phyloP scores from a whole-genome alignment of 37 sponge, comb jelly and placozoan species.

The Crambe crambe region DNA sequence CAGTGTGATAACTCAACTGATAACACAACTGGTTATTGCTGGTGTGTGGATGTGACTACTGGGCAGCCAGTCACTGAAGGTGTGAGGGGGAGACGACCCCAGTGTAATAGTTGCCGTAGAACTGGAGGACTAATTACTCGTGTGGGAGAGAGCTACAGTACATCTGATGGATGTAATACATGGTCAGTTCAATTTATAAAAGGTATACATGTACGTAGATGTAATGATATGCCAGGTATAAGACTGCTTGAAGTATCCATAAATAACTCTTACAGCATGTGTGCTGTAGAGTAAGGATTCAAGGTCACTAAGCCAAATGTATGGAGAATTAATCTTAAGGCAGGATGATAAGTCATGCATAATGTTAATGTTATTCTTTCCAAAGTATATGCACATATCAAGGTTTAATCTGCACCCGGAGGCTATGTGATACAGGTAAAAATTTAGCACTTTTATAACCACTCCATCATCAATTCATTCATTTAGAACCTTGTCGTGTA shows the following conservation, averaged over 20 bases:
- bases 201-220: too few species aligned
- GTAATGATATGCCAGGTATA: too few species aligned
- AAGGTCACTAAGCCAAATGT: too few species aligned
- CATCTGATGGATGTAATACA: conserved; percentile 37
- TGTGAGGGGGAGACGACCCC: neutral
- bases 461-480: too few species aligned
- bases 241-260: too few species aligned
- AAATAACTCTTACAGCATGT: too few species aligned
- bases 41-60: conserved; percentile 53
- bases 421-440: neutral
- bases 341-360: too few species aligned
- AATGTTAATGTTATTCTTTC: too few species aligned
- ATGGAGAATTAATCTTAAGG: too few species aligned
- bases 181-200: conserved; percentile 37
- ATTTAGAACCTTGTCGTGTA: neutral
- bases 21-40: conserved; percentile 50
- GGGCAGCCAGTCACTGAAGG: conserved; percentile 32
- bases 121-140: neutral
- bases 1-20: conserved; percentile 39
- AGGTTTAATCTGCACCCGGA: neutral
- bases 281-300: too few species aligned
- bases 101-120: neutral
- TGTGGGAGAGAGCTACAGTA: conserved; percentile 4
- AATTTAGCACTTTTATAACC: neutral
- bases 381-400: too few species aligned